Base-by-base conservation (phyloP, 92 coral and sea anemone species). In the Metridium senile region DNA sequence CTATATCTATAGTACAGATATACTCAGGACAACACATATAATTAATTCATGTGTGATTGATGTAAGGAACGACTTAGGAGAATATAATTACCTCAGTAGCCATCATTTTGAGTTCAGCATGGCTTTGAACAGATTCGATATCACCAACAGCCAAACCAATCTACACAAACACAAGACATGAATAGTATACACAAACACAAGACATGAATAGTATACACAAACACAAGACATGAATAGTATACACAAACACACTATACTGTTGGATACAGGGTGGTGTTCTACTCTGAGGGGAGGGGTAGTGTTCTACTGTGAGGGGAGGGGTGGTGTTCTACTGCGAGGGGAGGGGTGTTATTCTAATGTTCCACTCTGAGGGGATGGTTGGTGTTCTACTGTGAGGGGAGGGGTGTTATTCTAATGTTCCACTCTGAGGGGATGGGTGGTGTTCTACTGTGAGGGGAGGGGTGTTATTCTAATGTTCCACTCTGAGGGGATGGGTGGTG, bases 61-160 rank as follows among this genome's bases (percentile, higher is more conserved):
- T n/a, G n/a, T n/a, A n/a, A n/a, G n/a, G n/a, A n/a, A n/a, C n/a
- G n/a, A n/a, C n/a, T n/a, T n/a, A n/a, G n/a, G n/a, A n/a, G n/a
- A n/a, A n/a, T n/a, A n/a, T n/a, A n/a, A n/a, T 33, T 32, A 79
- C 84, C 84, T 79, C 84, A 19, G 84, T 70, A 21, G 84, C 31
- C 84, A 79, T 79, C 84, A 79, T 79, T 22, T 79, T 79, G 7
- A 79, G 68, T 34, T 79, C 84, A 33, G 84, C 84, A 39, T 79
- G 76, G 51, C 68, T 26, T 34, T 79, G 84, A 9, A 79, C 84
- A 19, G 84, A 79, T 22, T 70, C 84, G 47, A 79, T 79, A 32
- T 79, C 84, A 0, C 84, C 84, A 13, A 79, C 84, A 25, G 84
- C 84, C 34, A 79, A 76, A 59, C 84, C 84, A 58, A 79, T 79